Conservation (phyloP, 2,113 vertebrate genomes). For the Cavia porcellus region DNA sequence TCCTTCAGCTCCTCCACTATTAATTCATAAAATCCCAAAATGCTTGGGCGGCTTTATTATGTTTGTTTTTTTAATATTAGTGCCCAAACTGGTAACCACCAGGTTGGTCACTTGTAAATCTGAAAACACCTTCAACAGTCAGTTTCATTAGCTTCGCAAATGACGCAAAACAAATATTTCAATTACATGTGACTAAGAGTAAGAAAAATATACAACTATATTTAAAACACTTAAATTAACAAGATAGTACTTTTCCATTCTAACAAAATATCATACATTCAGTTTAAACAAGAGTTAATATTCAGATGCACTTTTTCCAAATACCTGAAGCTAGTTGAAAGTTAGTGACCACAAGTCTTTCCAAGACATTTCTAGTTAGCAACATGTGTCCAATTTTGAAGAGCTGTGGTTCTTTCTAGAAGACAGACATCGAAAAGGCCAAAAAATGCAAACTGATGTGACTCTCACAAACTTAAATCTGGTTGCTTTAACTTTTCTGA, state of each 20-base stretch:
- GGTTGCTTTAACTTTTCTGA: constrained; percentile 74
- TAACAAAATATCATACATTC: constrained; percentile 88
- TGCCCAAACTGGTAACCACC: neutral
- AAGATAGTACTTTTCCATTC: constrained; percentile 79
- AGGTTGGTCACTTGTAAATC: neutral
- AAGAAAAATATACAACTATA: constrained; percentile 90
- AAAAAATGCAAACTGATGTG: constrained; percentile 70
- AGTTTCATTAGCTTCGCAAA: constrained; percentile 49
- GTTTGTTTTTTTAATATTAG: neutral
- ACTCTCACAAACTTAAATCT: constrained; percentile 63
- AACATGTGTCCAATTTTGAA: constrained; percentile 73
- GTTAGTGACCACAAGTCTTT: constrained; percentile 69
- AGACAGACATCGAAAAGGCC: constrained; percentile 75
- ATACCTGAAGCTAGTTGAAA: constrained; percentile 84
- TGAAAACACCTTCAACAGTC: neutral
- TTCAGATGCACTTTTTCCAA: constrained; percentile 82
- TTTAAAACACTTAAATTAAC: constrained; percentile 90
- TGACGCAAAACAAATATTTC: constrained; percentile 80
- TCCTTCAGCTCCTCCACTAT: neutral
- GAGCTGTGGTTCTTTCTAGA: constrained; percentile 58
- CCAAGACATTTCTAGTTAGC: constrained; percentile 80
- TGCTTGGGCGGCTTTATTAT: constrained; percentile 29
- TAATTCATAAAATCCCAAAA: constrained; percentile 34
- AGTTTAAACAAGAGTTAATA: constrained; percentile 85
- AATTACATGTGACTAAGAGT: constrained; percentile 82